Evolutionary conservation across 2,113 vertebrate genomes (phyloP).

Genomic region (Cyanoramphus novaezelandiae): DNA sequence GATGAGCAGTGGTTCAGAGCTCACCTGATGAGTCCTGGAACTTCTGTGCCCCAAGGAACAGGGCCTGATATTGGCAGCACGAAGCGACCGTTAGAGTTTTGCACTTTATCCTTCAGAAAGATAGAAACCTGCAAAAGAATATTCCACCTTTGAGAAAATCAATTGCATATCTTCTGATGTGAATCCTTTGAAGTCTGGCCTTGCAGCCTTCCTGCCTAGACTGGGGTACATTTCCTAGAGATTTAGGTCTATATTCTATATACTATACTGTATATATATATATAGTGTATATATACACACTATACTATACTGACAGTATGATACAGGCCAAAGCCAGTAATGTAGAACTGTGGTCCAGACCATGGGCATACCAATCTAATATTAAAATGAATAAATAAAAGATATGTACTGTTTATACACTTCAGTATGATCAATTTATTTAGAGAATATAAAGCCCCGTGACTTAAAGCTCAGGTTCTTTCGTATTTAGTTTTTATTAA

Average conservation of each 20-base stretch:
- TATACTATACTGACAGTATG: neutral
- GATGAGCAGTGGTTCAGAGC: neutral
- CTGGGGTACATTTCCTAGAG: neutral
- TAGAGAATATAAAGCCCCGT: neutral
- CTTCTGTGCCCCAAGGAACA: constrained; percentile 89
- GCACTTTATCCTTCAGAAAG: constrained; percentile 97
- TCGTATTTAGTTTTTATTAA: neutral
- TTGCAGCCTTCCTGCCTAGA: neutral
- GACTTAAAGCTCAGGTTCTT: neutral
- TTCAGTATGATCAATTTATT: neutral
- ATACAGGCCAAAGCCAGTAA: neutral
- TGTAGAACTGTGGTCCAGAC: neutral
- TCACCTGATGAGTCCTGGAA: constrained; percentile 93
- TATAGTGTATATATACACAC: too few species aligned
- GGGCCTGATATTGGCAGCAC: constrained; percentile 90
- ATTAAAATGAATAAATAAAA: neutral
- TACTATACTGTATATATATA: too few species aligned
- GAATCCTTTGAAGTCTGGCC: neutral
- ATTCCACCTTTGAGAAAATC: neutral
- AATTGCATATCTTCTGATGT: fast-evolving
- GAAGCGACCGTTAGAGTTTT: constrained; percentile 95
- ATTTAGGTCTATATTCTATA: neutral
- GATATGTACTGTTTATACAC: neutral
- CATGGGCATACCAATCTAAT: neutral
- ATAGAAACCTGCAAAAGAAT: constrained; percentile 87